phyloP scores from a whole-genome alignment of 2,113 vertebrate genomes.

The Peucedramus taeniatus region DNA sequence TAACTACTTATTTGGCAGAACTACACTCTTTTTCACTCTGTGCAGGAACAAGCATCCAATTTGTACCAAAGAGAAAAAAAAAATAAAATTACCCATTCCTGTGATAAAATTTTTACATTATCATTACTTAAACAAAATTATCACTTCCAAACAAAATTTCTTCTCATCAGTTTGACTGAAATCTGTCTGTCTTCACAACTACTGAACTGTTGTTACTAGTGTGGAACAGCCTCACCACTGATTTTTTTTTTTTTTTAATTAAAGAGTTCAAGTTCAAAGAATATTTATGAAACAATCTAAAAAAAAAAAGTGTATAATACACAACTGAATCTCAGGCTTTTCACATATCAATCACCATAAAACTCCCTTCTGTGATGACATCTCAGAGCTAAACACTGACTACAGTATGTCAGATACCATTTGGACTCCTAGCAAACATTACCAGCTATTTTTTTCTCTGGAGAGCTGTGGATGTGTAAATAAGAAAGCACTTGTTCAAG shows the following conservation, averaged over 20 bases:
- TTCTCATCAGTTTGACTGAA: background rate
- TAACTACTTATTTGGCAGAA: conserved; percentile 48
- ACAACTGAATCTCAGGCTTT: background rate
- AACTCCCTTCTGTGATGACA: background rate
- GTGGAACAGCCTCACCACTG: background rate
- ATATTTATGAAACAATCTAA: background rate
- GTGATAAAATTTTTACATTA: background rate
- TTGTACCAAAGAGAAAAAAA: background rate
- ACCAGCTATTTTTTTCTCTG: background rate
- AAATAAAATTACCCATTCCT: background rate
- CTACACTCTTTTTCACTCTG: background rate
- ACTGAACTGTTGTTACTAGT: background rate
- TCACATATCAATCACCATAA: background rate
- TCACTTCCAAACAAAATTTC: background rate
- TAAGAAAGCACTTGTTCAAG: background rate
- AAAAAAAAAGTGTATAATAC: background rate
- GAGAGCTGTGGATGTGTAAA: background rate
- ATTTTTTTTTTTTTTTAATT: background rate
- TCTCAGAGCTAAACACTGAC: background rate
- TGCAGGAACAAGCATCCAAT: background rate
- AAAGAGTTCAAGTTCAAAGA: background rate
- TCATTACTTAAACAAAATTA: background rate
- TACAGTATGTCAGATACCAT: background rate
- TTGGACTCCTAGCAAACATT: background rate
- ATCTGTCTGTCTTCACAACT: background rate